Base-by-base conservation (phyloP, 2,113 vertebrate species). In the Oryctolagus cuniculus region DNA sequence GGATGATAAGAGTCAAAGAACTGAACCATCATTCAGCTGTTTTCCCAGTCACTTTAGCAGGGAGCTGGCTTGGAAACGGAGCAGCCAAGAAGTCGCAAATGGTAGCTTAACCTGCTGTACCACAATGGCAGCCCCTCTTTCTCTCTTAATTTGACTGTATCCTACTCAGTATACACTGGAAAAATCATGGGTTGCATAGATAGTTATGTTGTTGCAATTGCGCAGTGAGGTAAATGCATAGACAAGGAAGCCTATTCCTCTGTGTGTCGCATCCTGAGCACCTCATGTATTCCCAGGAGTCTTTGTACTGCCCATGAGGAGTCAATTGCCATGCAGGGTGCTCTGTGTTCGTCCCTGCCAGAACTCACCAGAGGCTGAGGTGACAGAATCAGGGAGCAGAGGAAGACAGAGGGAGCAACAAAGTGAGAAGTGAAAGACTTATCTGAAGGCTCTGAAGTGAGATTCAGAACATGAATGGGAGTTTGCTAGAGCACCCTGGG, bases 251-350 rank as follows among this genome's bases (percentile, higher is more conserved):
- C 17, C 2, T 81, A 10, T 38, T 27, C 51, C 3, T 61, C 36
- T 64, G 0, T 1, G 24, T 29, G 6, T 51, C 49, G 11, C 58
- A 15, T 13, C n/a, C 36, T 15, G 12, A 16, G 2, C 1, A 6
- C 49, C 49, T 72, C 53, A 38, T 13, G 1, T 5, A 19, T 66
- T 58, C 27, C 64, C 78, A 36, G 70, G 24, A 31, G 5, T 1
- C 15, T 10, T 51, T 22, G 44, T 21, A 38, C 3, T n/a, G 17
- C 12, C 31, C 10, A 0, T 22, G 12, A 27, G 53, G 64, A 12
- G 51, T 19, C 12, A 44, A 21, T 1, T 58, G 63, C 61, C 34
- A 11, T 11, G 3, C 1, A 2, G 1, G 7, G 21, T 31, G 2
- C 58, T 21, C 6, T 15, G 2, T 38, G 53, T 1, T 22, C 51